Evolutionary conservation across 2,888 invertebrate genomes (phyloP), one percentile per base, ranked within the genome.

Genomic region (Cephus nigrinus): DNA sequence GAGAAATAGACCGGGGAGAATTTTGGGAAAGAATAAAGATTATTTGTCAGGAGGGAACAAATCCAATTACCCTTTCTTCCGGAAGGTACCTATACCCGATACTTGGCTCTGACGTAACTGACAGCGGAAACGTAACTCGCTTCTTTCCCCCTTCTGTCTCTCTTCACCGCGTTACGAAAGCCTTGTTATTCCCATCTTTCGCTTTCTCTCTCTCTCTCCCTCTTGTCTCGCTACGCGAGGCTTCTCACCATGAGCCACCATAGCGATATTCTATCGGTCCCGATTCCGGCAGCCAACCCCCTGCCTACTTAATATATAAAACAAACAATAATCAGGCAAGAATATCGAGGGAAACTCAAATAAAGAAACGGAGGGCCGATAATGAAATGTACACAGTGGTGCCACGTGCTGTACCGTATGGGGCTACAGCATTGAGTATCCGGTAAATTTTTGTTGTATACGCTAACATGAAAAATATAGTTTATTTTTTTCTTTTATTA

Each of bases 311-410:
- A 71, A 71, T 76, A 79, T 80, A 77, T 69, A 74, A 79, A 80
- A 77, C 77, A 75, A 77, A 77, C 72, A 75, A 75, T 75, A 77
- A 69, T 74, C 75, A 81, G 77, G 73, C 74, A 75, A 71, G 73
- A 76, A 76, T 76, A 75, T 79, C 68, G 73, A 73, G 68, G 76
- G 75, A 77, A 79, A 82, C 76, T 75, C 80, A 79, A 79, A 79
- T 76, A 77, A 69, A 74, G 75, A 77, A 55, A 68, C 32, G 35
- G 36, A 72, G 73, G 77, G 36, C 74, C 74, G 79, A 76, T 81
- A 81, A 81, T 78, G 80, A 78, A 81, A 81, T 76, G 79, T 81
- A 82, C 78, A 80, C 82, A 79, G 75, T 69, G 72, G 69, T 74
- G 76, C 55, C 23, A 55, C 55, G 55, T 55, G 55, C 55, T 55